Evolutionary conservation across 2,888 invertebrate genomes (phyloP).

Genomic region (Chirona hameri): DNA sequence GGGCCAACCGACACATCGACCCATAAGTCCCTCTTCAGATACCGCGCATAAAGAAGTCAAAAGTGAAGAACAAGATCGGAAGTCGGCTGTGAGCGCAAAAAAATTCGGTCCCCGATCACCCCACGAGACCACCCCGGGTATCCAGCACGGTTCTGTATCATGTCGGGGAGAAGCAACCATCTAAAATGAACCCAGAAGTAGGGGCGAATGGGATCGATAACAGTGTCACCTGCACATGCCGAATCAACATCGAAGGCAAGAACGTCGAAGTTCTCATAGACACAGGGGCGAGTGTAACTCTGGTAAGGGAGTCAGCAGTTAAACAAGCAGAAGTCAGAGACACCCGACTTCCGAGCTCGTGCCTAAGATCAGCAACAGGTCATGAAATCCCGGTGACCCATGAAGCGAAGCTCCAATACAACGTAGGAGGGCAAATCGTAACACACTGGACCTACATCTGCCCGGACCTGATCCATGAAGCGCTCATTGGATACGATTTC

Average conservation of each 20-base stretch:
- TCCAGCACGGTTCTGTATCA: no score
- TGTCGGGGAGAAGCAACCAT: no score
- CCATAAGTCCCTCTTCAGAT: not conserved
- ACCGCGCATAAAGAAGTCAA: no score
- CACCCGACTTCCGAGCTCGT: no score
- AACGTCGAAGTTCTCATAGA: not conserved
- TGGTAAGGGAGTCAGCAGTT: not conserved
- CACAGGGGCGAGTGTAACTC: not conserved
- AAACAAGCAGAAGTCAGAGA: not conserved
- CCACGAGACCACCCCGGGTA: not conserved
- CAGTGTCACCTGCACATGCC: not conserved
- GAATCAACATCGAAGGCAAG: not conserved
- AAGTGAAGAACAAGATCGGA: not conserved
- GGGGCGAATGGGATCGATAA: not conserved
- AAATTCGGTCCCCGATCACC: not conserved
- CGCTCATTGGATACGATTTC: not conserved
- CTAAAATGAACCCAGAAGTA: no score
- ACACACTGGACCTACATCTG: not conserved
- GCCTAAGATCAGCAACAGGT: not conserved
- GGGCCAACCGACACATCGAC: not conserved
- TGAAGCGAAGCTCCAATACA: not conserved
- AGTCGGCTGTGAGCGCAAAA: not conserved
- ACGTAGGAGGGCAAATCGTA: not conserved
- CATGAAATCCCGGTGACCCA: not conserved
- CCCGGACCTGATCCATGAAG: not conserved